Conservation (phyloP, 1,140 invertebrate genomes). For the Leptonema lineaticorne region DNA sequence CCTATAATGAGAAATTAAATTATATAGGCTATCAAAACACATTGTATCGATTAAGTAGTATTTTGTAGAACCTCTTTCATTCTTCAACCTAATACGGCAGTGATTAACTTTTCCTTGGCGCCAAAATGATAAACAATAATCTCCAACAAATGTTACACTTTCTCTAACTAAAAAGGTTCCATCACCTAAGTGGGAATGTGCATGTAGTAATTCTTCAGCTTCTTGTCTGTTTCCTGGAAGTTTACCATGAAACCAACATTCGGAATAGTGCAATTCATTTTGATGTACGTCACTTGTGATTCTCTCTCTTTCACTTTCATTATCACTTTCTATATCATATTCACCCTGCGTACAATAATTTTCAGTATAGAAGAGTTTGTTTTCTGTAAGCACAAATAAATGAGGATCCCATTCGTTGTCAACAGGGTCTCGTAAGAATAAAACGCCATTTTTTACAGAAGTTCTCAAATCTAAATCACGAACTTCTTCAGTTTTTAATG, state of each 20-base stretch:
- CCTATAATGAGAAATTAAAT: conserved; percentile 88
- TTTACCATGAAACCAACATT: conserved; percentile 95
- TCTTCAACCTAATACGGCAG: conserved; percentile 87
- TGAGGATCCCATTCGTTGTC: conserved; percentile 92
- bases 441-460: conserved; percentile 88
- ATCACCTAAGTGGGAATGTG: conserved; percentile 85
- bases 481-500: conserved; percentile 66
- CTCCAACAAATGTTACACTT: conserved; percentile 94
- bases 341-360: conserved; percentile 60
- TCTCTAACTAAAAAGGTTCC: conserved; percentile 94
- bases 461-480: conserved; percentile 83
- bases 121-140: conserved; percentile 96
- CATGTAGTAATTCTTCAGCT: conserved; percentile 74
- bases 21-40: conserved; percentile 91
- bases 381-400: conserved; percentile 91
- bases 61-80: conserved; percentile 84
- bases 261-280: conserved; percentile 91
- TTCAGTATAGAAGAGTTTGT: conserved; percentile 86
- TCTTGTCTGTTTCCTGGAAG: conserved; percentile 70
- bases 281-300: conserved; percentile 55
- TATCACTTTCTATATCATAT: conserved; percentile 62
- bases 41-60: conserved; percentile 90
- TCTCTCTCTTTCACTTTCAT: conserved; percentile 51
- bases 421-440: conserved; percentile 86
- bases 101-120: conserved; percentile 87